Base-by-base conservation (phyloP, 2,888 invertebrate species). In the Allophyes oxyacanthae region DNA sequence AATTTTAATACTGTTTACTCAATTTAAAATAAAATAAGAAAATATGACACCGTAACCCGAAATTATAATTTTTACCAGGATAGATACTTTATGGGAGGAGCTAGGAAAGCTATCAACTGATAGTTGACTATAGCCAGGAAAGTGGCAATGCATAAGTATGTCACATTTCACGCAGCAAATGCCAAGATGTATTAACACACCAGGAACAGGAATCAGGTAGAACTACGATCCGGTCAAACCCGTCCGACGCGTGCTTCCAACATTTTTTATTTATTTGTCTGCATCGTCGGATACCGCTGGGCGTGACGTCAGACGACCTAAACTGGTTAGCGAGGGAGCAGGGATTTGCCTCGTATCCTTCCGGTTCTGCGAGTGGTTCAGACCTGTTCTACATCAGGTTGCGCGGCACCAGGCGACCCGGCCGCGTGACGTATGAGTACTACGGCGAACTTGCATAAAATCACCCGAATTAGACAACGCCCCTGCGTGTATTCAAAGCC, bases 191-290 rank as follows among this genome's bases (percentile, higher is more conserved):
- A 88, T 86, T 81, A 87, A 86, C 86, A 86, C 84, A 91, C 89
- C 92, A 94, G 93, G 93, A 94, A 92, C 94, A 92, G 93, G 92
- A 93, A 93, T 93, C 91, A 91, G 92, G 93, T 92, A 91, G 92
- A 92, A 89, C 93, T 92, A 93, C 94, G 90, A 92, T 93, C 92
- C 92, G 90, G 93, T 93, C 89, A 90, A 93, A 94, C 94, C 90
- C 91, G 94, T 94, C 93, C 88, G 83, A 89, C 92, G 92, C 91
- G 94, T 93, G 93, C 92, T 93, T 92, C 91, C 93, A 93, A 91
- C 92, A 92, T 91, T 94, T 94, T 93, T 93, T 92, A 91, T 92
- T 94, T 94, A 93, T 93, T 94, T 91, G 92, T 93, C 90, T 92
- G 93, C 90, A 92, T 85, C 90, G 92, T 91, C 88, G 89, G 90